Evolutionary conservation across 1,140 invertebrate genomes (phyloP).

Genomic region (Drosophila sturtevanti): DNA sequence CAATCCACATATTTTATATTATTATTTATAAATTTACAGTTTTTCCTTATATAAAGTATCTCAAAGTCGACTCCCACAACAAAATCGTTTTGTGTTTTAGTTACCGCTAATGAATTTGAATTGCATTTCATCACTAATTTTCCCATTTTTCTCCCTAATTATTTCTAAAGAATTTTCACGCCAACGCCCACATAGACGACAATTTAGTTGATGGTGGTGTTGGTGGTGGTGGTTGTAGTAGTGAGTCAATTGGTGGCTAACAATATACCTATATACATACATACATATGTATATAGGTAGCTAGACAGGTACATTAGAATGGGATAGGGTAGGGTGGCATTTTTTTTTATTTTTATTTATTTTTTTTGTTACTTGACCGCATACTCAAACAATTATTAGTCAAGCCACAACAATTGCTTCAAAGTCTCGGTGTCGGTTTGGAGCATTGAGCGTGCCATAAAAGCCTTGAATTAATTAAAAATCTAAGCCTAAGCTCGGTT

Average conservation of each 20-base stretch:
- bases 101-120: conserved; percentile 62
- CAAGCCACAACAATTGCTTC: conserved; percentile 41
- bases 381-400: conserved; percentile 72
- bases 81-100: background rate
- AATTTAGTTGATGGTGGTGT: conserved; percentile 13
- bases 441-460: conserved; percentile 53
- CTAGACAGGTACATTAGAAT: background rate
- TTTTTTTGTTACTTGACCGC: conserved; percentile 45
- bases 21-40: no score
- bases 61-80: background rate
- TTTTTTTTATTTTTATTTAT: conserved; percentile 38
- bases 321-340: conserved; percentile 1
- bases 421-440: conserved; percentile 9
- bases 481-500: conserved; percentile 71
- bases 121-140: conserved; percentile 52
- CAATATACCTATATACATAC: background rate
- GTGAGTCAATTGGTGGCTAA: conserved; percentile 43
- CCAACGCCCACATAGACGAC: conserved; percentile 65
- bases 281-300: background rate
- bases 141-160: conserved; percentile 54
- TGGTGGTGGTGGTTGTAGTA: background rate
- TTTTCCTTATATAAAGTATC: background rate
- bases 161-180: conserved; percentile 72
- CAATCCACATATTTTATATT: no score
- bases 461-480: conserved; percentile 80